A percentile compares a stretch with the other conserved stretches of the same genome.
phyloP scores from a whole-genome alignment of 2,113 vertebrate species.

The Microtus ochrogaster region DNA sequence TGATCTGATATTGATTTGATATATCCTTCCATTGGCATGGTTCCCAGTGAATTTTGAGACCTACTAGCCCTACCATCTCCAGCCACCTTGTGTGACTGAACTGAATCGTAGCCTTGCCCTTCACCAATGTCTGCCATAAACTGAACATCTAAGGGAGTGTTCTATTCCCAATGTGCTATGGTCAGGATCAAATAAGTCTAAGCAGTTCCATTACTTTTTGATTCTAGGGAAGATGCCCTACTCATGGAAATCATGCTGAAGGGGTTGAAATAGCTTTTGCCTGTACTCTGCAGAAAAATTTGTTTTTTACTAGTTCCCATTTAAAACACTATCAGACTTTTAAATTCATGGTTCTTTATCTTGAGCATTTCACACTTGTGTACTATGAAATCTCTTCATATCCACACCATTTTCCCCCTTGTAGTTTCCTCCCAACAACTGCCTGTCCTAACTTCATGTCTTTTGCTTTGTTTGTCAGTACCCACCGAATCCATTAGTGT shows the following conservation, averaged over 20 bases:
- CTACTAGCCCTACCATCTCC: no score
- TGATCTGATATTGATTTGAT: not conserved
- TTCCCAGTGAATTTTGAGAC: not conserved
- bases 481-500: not conserved
- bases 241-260: not conserved
- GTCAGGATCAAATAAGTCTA: not conserved
- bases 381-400: not conserved
- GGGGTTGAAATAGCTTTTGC: not conserved
- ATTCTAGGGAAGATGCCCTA: not conserved
- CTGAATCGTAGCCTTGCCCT: not conserved
- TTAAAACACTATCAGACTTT: not conserved
- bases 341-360: not conserved
- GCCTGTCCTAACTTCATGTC: not conserved
- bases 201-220: not conserved
- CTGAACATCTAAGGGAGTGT: not conserved
- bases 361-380: not conserved
- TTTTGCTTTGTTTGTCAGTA: not conserved
- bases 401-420: not conserved
- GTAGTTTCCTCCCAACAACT: not conserved
- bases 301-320: no score
- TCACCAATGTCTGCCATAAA: not conserved
- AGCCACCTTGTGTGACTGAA: not conserved
- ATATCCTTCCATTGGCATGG: not conserved
- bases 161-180: not conserved
- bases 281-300: not conserved